Percentiles rank a stretch among this genome's conserved stretches.
Evolutionary conservation across 2,797 vertebrate genomes (phyloP).

Genomic region (Cuniculus paca): DNA sequence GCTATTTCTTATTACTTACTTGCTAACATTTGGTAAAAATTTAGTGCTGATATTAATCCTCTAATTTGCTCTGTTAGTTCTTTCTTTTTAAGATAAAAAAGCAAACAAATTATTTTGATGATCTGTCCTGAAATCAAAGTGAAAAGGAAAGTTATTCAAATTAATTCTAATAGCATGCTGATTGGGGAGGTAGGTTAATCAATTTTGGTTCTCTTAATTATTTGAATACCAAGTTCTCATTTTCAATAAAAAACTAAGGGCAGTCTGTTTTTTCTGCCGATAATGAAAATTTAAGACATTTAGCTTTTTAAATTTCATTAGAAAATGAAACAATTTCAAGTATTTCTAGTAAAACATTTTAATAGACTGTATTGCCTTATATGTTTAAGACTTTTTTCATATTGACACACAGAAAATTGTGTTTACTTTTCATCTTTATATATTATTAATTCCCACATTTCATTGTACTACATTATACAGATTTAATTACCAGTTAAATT

Average conservation of each 20-base stretch:
- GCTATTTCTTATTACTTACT: background rate
- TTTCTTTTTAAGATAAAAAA: background rate
- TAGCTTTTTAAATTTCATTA: constrained; percentile 15
- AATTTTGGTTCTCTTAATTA: constrained; percentile 56
- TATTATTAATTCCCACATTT: background rate
- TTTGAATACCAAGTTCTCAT: constrained; percentile 42
- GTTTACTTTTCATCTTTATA: background rate
- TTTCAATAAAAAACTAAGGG: constrained; percentile 11
- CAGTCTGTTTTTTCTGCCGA: constrained; percentile 3
- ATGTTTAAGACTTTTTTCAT: background rate
- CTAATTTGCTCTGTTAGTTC: background rate
- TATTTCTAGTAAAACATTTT: background rate
- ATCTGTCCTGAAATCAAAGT: constrained; percentile 51
- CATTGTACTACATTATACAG: background rate
- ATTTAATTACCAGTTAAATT: constrained; percentile 5
- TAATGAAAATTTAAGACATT: constrained; percentile 7
- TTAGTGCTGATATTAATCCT: background rate
- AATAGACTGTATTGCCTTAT: background rate
- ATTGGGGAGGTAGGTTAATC: background rate
- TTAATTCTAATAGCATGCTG: background rate
- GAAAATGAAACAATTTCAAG: background rate
- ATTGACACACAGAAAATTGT: background rate
- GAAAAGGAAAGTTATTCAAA: constrained; percentile 1
- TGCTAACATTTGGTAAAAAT: background rate
- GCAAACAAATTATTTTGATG: background rate